A percentile compares a stretch with the other conserved stretches of the same genome.
Conservation (phyloP, 1,140 invertebrate species). For the Odontomachus brunneus region DNA sequence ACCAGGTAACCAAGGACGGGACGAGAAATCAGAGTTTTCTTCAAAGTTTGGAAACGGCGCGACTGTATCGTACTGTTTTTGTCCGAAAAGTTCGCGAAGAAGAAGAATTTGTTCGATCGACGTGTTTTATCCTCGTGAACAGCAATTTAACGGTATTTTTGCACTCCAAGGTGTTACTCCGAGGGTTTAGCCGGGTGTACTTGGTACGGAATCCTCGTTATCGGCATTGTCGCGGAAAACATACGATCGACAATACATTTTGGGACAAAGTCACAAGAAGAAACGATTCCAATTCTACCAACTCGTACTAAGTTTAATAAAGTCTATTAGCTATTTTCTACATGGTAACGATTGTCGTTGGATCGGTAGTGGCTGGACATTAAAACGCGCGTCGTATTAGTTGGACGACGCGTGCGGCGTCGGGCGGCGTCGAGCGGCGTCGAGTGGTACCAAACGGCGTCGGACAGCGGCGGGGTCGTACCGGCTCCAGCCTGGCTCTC, state of each 20-base stretch:
- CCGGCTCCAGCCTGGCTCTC: constrained; percentile 75
- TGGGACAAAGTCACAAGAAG: not conserved
- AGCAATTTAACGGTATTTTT: not conserved
- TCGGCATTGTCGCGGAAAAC: not conserved
- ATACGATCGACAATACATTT: no score
- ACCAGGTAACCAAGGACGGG: not conserved
- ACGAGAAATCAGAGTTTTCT: not conserved
- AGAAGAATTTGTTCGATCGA: not conserved
- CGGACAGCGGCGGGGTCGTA: constrained; percentile 34
- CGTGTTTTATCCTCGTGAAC: not conserved
- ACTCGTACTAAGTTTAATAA: not conserved
- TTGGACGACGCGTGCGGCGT: constrained; percentile 26
- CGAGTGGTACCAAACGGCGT: constrained; percentile 55
- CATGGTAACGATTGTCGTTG: not conserved
- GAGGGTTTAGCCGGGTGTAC: not conserved
- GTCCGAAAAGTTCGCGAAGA: not conserved
- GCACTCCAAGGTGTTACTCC: not conserved
- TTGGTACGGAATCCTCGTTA: not conserved
- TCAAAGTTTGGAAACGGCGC: not conserved
- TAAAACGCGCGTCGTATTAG: constrained; percentile 27
- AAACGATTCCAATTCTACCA: not conserved
- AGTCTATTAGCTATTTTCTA: no score
- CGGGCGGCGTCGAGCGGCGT: constrained; percentile 34
- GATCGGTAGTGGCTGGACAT: not conserved
- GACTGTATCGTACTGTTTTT: not conserved